phyloP scores from a whole-genome alignment of 2,888 invertebrate genomes.

The Nymphalis polychloros region DNA sequence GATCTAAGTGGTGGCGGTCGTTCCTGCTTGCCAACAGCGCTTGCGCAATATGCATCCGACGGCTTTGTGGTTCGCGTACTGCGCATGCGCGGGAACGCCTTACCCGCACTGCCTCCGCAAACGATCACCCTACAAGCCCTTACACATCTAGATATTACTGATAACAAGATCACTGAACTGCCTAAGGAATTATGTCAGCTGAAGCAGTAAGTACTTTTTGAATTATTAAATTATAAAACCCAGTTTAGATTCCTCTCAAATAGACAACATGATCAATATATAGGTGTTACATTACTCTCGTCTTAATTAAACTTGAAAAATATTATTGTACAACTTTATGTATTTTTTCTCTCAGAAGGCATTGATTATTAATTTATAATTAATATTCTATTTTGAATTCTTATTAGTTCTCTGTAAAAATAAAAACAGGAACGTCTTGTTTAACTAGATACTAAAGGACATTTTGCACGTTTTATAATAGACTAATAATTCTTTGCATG shows the following conservation, averaged over 20 bases:
- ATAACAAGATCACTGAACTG: constrained; percentile 84
- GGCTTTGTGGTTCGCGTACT: constrained; percentile 69
- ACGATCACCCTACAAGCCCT: constrained; percentile 82
- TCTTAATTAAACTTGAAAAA: too few species aligned
- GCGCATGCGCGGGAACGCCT: constrained; percentile 75
- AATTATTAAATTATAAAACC: not conserved
- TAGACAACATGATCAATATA: too few species aligned
- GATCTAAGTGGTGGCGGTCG: constrained; percentile 70
- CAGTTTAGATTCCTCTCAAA: not conserved
- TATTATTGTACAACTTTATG: too few species aligned
- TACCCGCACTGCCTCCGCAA: constrained; percentile 82
- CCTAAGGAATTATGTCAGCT: constrained; percentile 83
- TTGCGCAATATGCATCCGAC: constrained; percentile 61
- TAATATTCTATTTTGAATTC: too few species aligned
- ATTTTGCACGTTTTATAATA: too few species aligned
- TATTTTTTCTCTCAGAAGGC: too few species aligned
- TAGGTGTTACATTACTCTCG: too few species aligned
- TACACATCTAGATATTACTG: constrained; percentile 85
- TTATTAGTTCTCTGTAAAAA: too few species aligned
- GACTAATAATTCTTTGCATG: too few species aligned
- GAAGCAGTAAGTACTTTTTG: constrained; percentile 61
- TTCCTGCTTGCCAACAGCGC: constrained; percentile 59
- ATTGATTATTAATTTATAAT: too few species aligned
- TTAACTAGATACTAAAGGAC: too few species aligned
- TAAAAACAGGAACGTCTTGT: too few species aligned